These are phyloP conservation scores for Orgyia antiqua DNA, from an alignment of 2,888 invertebrate genomes.

Conservation along the genomic window DNA sequence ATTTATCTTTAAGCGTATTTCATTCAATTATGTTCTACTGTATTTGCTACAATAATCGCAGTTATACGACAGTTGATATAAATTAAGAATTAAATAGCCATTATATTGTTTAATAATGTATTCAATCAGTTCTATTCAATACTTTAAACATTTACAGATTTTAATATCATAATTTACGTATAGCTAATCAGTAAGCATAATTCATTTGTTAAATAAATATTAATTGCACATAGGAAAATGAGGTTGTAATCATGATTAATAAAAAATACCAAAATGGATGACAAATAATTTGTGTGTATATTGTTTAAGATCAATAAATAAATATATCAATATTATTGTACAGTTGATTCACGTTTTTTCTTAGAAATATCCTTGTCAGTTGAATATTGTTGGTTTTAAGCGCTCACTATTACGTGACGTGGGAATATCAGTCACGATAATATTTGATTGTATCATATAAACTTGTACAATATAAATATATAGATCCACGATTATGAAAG, in stretches of 20 bases:
- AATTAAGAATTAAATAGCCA: conserved; percentile 15
- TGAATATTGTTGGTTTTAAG: conserved; percentile 52
- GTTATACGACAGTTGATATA: conserved; percentile 15
- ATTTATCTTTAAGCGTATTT: conserved; percentile 33
- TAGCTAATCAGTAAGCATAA: conserved; percentile 40
- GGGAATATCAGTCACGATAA: conserved; percentile 54
- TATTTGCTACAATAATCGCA: conserved; percentile 16
- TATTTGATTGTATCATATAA: conserved; percentile 71
- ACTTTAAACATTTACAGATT: conserved; percentile 51
- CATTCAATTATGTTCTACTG: conserved; percentile 2
- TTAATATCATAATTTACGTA: conserved; percentile 41
- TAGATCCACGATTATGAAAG: conserved; percentile 79
- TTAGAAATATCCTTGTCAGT: conserved; percentile 47
- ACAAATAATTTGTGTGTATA: conserved; percentile 77
- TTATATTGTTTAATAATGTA: conserved; percentile 17
- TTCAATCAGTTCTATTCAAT: conserved; percentile 34
- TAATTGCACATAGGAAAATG: conserved; percentile 73
- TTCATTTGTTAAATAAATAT: conserved; percentile 58
- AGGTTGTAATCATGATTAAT: conserved; percentile 72
- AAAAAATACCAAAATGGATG: conserved; percentile 57
- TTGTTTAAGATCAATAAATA: conserved; percentile 64
- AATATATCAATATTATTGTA: conserved; percentile 63
- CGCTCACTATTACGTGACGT: conserved; percentile 48
- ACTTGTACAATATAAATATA: conserved; percentile 79
- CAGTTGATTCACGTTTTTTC: conserved; percentile 57